phyloP scores from a whole-genome alignment of 53 echinoderm and acorn worm genomes.

The Paracentrotus lividus region DNA sequence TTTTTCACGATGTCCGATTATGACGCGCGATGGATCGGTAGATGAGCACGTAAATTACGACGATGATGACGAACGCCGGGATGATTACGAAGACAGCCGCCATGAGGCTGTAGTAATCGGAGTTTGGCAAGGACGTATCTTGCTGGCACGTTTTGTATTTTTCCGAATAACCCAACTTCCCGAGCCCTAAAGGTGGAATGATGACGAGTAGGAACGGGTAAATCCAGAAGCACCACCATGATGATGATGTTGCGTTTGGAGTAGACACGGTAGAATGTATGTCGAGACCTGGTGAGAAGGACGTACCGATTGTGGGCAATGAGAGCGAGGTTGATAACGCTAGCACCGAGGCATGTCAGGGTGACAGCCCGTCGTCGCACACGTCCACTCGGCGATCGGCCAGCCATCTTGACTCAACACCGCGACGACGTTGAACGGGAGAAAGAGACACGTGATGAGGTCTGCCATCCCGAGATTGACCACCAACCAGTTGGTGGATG shows the following conservation, averaged over 20 bases:
- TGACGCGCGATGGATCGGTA: constrained; percentile 74
- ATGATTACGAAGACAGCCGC: constrained; percentile 68
- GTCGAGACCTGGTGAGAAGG: constrained; percentile 73
- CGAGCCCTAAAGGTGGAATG: constrained; percentile 75
- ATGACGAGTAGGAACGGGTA: constrained; percentile 69
- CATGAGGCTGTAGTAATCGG: constrained; percentile 73
- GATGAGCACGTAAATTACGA: constrained; percentile 74
- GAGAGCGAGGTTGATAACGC: constrained; percentile 76
- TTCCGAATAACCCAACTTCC: constrained; percentile 79
- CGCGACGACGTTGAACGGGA: constrained; percentile 55
- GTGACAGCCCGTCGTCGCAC: constrained; percentile 65
- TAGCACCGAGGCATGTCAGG: constrained; percentile 75
- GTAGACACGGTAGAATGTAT: constrained; percentile 67
- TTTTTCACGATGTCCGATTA: constrained; percentile 51
- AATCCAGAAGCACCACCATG: constrained; percentile 76
- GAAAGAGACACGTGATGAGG: constrained; percentile 68
- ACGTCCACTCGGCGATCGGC: constrained; percentile 76
- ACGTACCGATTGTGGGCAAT: constrained; percentile 77
- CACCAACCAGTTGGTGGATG: constrained; percentile 80
- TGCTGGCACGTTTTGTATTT: constrained; percentile 77
- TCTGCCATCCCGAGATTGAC: constrained; percentile 80
- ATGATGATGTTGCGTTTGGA: constrained; percentile 61
- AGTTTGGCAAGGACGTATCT: constrained; percentile 50
- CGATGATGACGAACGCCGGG: constrained; percentile 69
- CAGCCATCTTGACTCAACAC: constrained; percentile 68